A percentile compares a stretch with the other conserved stretches of the same genome.
These are phyloP conservation scores for Parazoanthus atlanticus DNA, from an alignment of 92 coral and sea anemone genomes.

Conservation along the genomic window DNA sequence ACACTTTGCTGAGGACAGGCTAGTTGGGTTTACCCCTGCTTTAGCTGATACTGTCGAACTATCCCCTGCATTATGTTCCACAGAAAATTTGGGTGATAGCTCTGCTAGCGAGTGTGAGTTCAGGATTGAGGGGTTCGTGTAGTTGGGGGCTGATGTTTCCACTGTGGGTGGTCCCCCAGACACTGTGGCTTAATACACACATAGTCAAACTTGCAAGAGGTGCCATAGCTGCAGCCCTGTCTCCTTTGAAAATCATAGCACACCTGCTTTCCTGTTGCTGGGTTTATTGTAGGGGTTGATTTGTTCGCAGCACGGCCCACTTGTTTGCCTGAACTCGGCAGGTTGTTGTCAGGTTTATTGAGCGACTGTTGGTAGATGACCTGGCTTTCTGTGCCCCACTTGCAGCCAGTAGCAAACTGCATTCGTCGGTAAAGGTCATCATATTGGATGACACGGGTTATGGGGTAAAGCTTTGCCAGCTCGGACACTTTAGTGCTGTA, in stretches of 20 bases:
- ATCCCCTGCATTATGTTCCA: slow-evolving; percentile 29
- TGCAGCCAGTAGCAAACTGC: slow-evolving; percentile 48
- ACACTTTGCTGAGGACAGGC: slow-evolving; percentile 25
- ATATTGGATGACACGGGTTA: slow-evolving; percentile 42
- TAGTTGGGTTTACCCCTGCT: slow-evolving; percentile 27
- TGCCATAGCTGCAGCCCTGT: slow-evolving; percentile 49
- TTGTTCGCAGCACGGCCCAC: slow-evolving; percentile 12
- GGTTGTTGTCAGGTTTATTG: slow-evolving; percentile 6
- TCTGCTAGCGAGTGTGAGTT: slow-evolving; percentile 48
- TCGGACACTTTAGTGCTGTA: slow-evolving; percentile 43
- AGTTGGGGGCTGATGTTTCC: slow-evolving; percentile 30
- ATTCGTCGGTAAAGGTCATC: slow-evolving; percentile 40
- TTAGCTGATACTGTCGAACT: slow-evolving; percentile 14
- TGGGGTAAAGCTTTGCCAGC: slow-evolving; percentile 40
- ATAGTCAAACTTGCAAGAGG: slow-evolving; percentile 38
- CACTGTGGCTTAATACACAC: slow-evolving; percentile 44
- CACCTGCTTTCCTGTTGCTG: slow-evolving; percentile 46
- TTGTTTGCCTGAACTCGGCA: slow-evolving; percentile 25
- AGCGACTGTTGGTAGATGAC: slow-evolving; percentile 44
- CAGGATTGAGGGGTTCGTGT: slow-evolving; percentile 37
- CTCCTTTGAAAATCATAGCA: slow-evolving; percentile 42
- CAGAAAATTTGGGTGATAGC: slow-evolving; percentile 37
- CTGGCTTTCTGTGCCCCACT: slow-evolving; percentile 54
- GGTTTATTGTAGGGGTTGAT: slow-evolving; percentile 33
- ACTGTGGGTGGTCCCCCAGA: slow-evolving; percentile 37